Base-by-base conservation (phyloP, 2,888 invertebrate species). In the Dermolepida albohirtum region DNA sequence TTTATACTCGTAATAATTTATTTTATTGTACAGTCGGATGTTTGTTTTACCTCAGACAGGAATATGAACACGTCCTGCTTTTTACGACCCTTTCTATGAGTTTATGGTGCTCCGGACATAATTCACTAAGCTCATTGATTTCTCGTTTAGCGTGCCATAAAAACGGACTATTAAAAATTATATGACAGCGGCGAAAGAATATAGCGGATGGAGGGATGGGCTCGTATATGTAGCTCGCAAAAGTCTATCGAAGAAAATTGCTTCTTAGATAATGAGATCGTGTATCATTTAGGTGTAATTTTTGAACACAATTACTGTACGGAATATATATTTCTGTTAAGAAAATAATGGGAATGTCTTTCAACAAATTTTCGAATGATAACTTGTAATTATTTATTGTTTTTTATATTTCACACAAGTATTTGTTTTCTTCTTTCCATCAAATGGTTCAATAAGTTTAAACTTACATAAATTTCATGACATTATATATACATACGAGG, bases 21-120 rank as follows among this genome's bases (percentile, higher is more conserved):
- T 73, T 74, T 74, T 73, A 73, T 70, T 70, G 57, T 49, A 14
- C 12, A 14, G 66, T 64, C 34, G 55, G 62, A 68, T 73, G 72
- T 74, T 75, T 74, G 72, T 68, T 74, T 72, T 71, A 64, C 55
- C 55, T 14, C 65, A 27, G 65, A 22, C 5, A 47, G 8, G 68
- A 40, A 65, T 75, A 75, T 75, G 68, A 75, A 75, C 74, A 74
- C 74, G 72, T 75, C 72, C 68, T 66, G 54, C 72, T 72, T 75
- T 75, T 75, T 75, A 75, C 68, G 75, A 74, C 64, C 71, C 65
- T 66, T 69, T 70, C 71, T 70, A 74, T 73, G 73, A 71, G 72
- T 73, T 72, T 73, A 74, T 74, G 67, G 71, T 72, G 29, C 52
- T 47, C 43, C 34, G 64, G 51, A 51, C 62, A 52, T 73, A 73